Base-by-base conservation (phyloP, 2,113 vertebrate genomes). In the Pagrus major region DNA sequence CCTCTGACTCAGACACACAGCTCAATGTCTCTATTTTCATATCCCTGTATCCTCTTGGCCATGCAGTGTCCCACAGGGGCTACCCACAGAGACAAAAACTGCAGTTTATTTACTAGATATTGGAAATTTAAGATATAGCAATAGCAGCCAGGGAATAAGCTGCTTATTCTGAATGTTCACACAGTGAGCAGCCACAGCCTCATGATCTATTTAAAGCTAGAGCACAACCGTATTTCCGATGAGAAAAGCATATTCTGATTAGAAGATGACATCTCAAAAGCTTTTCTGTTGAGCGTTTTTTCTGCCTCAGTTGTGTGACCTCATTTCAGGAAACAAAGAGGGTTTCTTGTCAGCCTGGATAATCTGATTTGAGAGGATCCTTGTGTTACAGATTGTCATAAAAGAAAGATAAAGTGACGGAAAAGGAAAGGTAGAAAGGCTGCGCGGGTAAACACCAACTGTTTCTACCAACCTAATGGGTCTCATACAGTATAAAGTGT, bases 311-410 rank as follows among this genome's bases (percentile, higher is more conserved):
- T 54, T 25, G 59, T 25, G 60, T 71, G 84, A 86, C 80, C 80
- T 79, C 59, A 51, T 83, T 86, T 65, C 75, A 49, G 46, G n/a
- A 76, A 60, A 71, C 84, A 67, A 71, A 71, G 76, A 59, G 42
- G 12, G 41, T 56, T 61, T 67, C 76, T 63, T 56, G 70, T 75
- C 37, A 56, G 52, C 46, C 55, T 11, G 52, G 37, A 49, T 78
- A 63, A 71, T 66, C 39, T 71, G 23, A 71, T 71, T 33, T 29
- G 42, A 77, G 58, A 51, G 41, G 37, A 55, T 60, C 25, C 37
- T 72, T 23, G 70, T 70, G 75, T 78, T 70, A 65, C 54, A 44
- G 44, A 78, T 21, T 12, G 35, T 33, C 18, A 3, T 47, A 20
- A 33, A 67, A 39, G 46, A 47, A 29, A 39, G 29, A 61, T 79